Base-by-base conservation (phyloP, 2,888 invertebrate genomes). In the Merodon equestris region DNA sequence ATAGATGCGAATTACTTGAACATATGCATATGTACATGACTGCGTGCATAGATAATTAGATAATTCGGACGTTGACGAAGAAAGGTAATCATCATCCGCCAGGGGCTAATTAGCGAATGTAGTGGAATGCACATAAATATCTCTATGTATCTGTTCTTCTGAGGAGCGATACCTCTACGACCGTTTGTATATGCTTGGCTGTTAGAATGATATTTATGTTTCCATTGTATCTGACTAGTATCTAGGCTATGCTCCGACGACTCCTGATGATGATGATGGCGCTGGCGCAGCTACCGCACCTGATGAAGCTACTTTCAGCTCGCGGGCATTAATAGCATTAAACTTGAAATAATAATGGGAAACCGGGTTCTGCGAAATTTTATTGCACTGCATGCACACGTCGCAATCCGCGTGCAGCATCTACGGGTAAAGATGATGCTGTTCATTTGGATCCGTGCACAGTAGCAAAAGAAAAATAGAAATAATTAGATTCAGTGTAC, bases 281-380 rank as follows among this genome's bases (percentile, higher is more conserved):
- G 27, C 27, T 27, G 7, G 7, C 27, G 27, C 27, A 4, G 27
- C 27, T 27, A 27, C 27, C 7, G 67, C 61, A 77, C 53, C 72
- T 61, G 77, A 77, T 61, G 53, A 12, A 57, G 44, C 61, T 61
- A 42, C 67, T 58, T 58, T 45, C 51, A 58, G 42, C 67, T 58
- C 57, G 9, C 13, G 19, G 47, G 17, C 68, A 63, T 75, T 57
- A 57, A 70, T 63, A 68, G 45, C 51, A 74, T 74, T 68, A 61
- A 74, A 74, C 74, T 74, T 70, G 72, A 67, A 73, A 67, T 56
- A 73, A 73, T 77, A 77, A 77, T 77, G 67, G 34, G 61, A 67
- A 72, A 61, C 53, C 77, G 44, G 73, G 77, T 67, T 73, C 45
- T 27, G 34, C 38, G 64, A 44, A 70, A 64, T 58, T 70, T 63